phyloP scores from a whole-genome alignment of 2,888 invertebrate genomes.

The Drosophila mimica region DNA sequence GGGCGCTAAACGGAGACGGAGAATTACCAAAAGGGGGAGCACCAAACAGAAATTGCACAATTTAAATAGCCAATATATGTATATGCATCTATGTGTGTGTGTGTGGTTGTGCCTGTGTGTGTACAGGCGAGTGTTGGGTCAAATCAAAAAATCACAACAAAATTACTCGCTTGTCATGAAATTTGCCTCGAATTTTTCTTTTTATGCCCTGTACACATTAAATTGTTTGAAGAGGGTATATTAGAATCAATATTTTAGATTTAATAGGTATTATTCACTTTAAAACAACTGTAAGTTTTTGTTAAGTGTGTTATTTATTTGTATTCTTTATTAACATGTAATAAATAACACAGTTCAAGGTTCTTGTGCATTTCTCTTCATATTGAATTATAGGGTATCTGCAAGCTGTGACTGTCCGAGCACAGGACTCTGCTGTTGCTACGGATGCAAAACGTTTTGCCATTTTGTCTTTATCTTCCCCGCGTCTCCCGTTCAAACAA shows the following conservation, averaged over 20 bases:
- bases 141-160: slow-evolving; percentile 80
- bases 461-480: slow-evolving; percentile 57
- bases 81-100: slow-evolving; percentile 13
- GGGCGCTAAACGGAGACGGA: slow-evolving; percentile 20
- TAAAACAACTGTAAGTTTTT: too few species aligned
- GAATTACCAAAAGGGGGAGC: slow-evolving; percentile 31
- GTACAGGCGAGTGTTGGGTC: slow-evolving; percentile 68
- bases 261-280: too few species aligned
- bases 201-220: slow-evolving; percentile 22
- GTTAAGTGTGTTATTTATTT: fast-evolving
- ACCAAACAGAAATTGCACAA: slow-evolving; percentile 69
- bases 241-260: fast-evolving
- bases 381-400: not conserved
- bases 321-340: not conserved
- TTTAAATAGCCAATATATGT: slow-evolving; percentile 59
- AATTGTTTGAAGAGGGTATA: not conserved
- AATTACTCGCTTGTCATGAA: slow-evolving; percentile 80
- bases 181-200: slow-evolving; percentile 69
- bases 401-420: fast-evolving
- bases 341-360: too few species aligned
- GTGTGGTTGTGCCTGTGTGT: slow-evolving; percentile 7
- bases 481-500: slow-evolving; percentile 13
- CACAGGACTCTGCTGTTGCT: slow-evolving; percentile 31
- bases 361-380: not conserved
- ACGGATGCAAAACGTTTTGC: slow-evolving; percentile 73